Evolutionary conservation across 2,113 vertebrate genomes (phyloP).

Genomic region (Pterocles gutturalis): DNA sequence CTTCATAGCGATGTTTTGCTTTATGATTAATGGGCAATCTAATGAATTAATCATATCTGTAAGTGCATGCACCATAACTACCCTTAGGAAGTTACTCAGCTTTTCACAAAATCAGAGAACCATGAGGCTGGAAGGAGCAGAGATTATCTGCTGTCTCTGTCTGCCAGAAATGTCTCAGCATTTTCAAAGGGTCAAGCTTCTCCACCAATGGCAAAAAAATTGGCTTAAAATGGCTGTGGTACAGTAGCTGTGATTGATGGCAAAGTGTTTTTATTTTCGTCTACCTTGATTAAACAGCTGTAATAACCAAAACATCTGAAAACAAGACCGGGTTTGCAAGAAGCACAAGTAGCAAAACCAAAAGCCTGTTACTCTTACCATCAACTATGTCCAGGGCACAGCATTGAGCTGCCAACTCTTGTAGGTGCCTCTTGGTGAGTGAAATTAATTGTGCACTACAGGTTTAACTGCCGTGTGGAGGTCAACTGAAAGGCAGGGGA

Average conservation of each 20-base stretch:
- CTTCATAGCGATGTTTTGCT: background rate
- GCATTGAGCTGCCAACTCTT: background rate
- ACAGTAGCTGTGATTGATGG: background rate
- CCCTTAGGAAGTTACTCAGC: background rate
- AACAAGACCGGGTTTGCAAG: background rate
- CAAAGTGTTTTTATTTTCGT: background rate
- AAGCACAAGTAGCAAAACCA: background rate
- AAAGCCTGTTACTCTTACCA: background rate
- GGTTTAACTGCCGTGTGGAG: background rate
- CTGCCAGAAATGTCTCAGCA: background rate
- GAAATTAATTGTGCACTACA: background rate
- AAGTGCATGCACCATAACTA: background rate
- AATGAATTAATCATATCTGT: background rate
- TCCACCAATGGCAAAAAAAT: background rate
- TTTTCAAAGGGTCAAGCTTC: background rate
- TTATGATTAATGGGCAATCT: constrained; percentile 10
- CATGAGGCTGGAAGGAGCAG: background rate
- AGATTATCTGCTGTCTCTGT: background rate
- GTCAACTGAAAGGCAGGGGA: background rate
- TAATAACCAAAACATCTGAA: background rate
- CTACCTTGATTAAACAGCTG: background rate
- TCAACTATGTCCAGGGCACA: background rate
- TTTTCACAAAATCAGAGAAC: background rate
- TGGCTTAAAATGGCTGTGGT: background rate
- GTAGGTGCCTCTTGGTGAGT: background rate